Evolutionary conservation across 2,888 invertebrate genomes (phyloP), one percentile per base, ranked within the genome.

Genomic region (Gastracanthus pulcherrimus): DNA sequence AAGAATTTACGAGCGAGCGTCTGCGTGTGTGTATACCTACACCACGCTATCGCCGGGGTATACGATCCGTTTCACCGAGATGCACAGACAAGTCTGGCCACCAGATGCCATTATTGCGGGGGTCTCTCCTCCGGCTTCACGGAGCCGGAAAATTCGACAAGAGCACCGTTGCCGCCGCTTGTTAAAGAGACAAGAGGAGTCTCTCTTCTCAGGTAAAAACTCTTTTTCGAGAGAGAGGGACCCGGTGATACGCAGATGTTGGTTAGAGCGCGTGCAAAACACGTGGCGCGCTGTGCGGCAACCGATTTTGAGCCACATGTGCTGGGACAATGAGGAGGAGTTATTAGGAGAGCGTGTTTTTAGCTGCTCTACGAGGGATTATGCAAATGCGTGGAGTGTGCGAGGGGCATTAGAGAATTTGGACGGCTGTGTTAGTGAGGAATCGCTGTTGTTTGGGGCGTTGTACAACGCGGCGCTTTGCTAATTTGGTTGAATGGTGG

Each of bases 81-180:
- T 36, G 41, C 26, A 41, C n/a, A 1, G 5, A 58, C 36, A 67
- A 34, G 64, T 75, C 74, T 80, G 74, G 66, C n/a, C 29, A 62
- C 74, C 80, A 80, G 67, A 74, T 80, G 69, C 80, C 62, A 45
- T 67, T 67, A 74, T 64, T 71, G 51, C 62, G 19, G 29, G 5
- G n/a, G n/a, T n/a, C n/a, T n/a, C n/a, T n/a, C n/a, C n/a, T n/a
- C n/a, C n/a, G n/a, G n/a, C n/a, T n/a, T n/a, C n/a, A n/a, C n/a
- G n/a, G n/a, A n/a, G n/a, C n/a, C n/a, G n/a, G n/a, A n/a, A n/a
- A n/a, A n/a, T n/a, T n/a, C n/a, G n/a, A n/a, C n/a, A n/a, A n/a
- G n/a, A n/a, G n/a, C n/a, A n/a, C n/a, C n/a, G n/a, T n/a, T n/a
- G n/a, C n/a, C n/a, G n/a, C n/a, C n/a, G n/a, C n/a, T n/a, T n/a